Percentiles rank a stretch among this genome's conserved stretches.
Conservation (phyloP, 2,888 invertebrate genomes). For the Cephus pulcher region DNA sequence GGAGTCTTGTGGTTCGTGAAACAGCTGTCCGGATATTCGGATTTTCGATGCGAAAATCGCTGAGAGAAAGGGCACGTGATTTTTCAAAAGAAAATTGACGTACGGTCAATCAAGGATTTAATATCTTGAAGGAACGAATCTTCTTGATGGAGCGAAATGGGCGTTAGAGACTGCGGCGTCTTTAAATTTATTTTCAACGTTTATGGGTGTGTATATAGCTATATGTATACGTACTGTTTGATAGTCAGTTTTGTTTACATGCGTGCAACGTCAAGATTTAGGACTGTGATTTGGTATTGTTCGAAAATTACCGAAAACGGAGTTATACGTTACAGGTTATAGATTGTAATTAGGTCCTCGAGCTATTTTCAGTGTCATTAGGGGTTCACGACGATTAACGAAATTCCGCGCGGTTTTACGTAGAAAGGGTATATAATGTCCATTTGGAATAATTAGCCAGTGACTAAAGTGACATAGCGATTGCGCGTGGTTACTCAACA, state of each 20-base stretch:
- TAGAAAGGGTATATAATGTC: neutral
- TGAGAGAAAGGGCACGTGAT: constrained; percentile 14
- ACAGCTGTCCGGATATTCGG: constrained; percentile 18
- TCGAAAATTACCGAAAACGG: constrained; percentile 22
- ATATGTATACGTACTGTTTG: neutral
- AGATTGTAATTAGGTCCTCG: neutral
- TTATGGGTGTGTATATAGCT: neutral
- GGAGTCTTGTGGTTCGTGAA: neutral
- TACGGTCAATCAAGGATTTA: neutral
- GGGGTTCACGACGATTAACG: neutral
- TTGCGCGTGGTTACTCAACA: constrained; percentile 1
- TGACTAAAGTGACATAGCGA: neutral
- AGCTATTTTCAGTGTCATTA: constrained; percentile 1
- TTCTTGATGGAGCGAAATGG: neutral
- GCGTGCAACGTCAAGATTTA: neutral
- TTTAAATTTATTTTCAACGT: constrained; percentile 12
- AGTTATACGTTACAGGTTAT: neutral
- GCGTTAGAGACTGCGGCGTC: neutral
- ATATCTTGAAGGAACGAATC: neutral
- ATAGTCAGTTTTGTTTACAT: neutral
- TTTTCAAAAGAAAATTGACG: constrained; percentile 22
- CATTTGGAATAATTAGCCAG: neutral
- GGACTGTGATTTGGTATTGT: neutral
- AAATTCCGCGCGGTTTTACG: neutral
- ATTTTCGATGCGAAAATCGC: constrained; percentile 19